Evolutionary conservation across 2,797 vertebrate species (phyloP), one percentile per base, ranked within the genome.

Genomic region (Thalassophryne amazonica): DNA sequence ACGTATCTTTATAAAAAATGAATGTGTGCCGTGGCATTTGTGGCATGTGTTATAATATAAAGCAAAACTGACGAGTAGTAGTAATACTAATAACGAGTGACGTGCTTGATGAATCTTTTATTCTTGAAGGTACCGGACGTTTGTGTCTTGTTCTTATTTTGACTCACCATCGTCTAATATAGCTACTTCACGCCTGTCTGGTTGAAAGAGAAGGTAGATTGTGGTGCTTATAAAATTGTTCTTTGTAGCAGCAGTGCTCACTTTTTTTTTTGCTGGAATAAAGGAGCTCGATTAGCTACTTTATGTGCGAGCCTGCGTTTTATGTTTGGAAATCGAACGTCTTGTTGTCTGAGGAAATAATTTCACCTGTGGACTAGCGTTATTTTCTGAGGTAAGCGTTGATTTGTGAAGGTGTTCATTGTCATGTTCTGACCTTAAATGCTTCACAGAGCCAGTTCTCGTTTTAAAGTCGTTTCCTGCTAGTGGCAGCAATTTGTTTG

Each of bases 201-300:
- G 21, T 11, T 7, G 5, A n/a, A 14, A 14, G 23, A 35, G 56
- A 63, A 76, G 84, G 86, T 65, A 83, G 84, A 76, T 84, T 79
- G 75, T 28, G 32, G 51, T 16, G 4, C 9, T n/a, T n/a, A 28
- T 50, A 69, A 72, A 80, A 83, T 34, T 62, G 38, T 3, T n/a
- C 8, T 15, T 11, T n/a, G 35, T 46, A 34, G 8, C 24, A 7
- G 2, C 57, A 6, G 3, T 56, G 15, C 12, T 18, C 11, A 16
- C 6, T 4, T 12, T 47, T 35, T 27, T 32, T 48, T 29, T 47
- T 15, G 15, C 15, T 1, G 37, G 59, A 30, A 13, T 19, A 21
- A 18, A 37, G 4, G 1, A 1, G 30, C 19, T 20, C 20, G 2
- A 6, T 4, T 5, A 2, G 8, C 25, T 1, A 8, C 3, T 0